These are phyloP conservation scores for Hirudinaria manillensis DNA, from an alignment of 2,888 invertebrate genomes.

Conservation along the genomic window DNA sequence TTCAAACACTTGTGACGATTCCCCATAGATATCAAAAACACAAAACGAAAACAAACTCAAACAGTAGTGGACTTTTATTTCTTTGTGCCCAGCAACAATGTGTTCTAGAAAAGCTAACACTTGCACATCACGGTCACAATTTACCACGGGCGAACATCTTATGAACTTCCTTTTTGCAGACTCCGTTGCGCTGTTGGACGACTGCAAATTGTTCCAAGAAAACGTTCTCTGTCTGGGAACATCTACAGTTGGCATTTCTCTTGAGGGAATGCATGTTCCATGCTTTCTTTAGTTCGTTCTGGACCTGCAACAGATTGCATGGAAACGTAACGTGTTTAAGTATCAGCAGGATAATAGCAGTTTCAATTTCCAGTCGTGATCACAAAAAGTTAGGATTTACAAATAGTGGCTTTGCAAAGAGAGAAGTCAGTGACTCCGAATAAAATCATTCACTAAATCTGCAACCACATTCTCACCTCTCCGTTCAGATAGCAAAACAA, in stretches of 20 bases:
- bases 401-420: background rate
- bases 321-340: background rate
- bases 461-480: slow-evolving; percentile 57
- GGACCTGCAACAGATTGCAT: background rate
- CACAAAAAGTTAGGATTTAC: background rate
- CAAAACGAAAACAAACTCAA: too few relatives aligned
- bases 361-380: too few relatives aligned
- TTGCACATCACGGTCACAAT: too few relatives aligned
- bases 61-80: too few relatives aligned
- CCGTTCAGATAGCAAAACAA: slow-evolving; percentile 68
- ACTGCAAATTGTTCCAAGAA: slow-evolving; percentile 19
- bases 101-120: too few relatives aligned
- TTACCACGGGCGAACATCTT: too few relatives aligned
- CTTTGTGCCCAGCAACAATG: too few relatives aligned
- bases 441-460: background rate
- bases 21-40: too few relatives aligned
- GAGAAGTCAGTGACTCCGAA: too few relatives aligned
- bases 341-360: background rate
- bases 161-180: background rate
- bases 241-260: background rate
- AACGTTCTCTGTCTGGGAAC: slow-evolving; percentile 17
- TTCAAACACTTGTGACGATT: too few relatives aligned
- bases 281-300: slow-evolving; percentile 41
- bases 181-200: slow-evolving; percentile 8
- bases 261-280: background rate